phyloP scores from a whole-genome alignment of 2,113 vertebrate species.

The Sinosuthora webbiana region DNA sequence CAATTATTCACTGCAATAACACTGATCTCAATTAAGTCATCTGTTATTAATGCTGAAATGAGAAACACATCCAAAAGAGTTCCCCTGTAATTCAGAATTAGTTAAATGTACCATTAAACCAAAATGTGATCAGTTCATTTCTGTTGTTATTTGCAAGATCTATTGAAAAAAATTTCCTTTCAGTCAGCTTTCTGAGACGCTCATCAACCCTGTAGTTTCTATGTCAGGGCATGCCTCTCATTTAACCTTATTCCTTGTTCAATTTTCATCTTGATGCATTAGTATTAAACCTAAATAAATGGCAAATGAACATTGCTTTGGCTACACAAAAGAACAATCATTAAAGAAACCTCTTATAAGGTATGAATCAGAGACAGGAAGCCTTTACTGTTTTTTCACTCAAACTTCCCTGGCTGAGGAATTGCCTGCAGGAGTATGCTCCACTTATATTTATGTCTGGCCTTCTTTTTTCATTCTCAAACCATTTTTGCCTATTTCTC shows the following conservation, averaged over 20 bases:
- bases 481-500: slow-evolving; percentile 5
- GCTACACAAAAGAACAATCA: slow-evolving; percentile 44
- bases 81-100: slow-evolving; percentile 47
- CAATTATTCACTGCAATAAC: slow-evolving; percentile 41
- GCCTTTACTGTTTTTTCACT: not conserved
- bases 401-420: not conserved
- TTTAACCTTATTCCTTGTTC: slow-evolving; percentile 67
- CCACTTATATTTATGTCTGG: slow-evolving; percentile 38
- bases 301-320: slow-evolving; percentile 53
- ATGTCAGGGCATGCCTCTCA: slow-evolving; percentile 16
- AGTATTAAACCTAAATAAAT: slow-evolving; percentile 60
- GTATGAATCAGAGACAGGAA: slow-evolving; percentile 53
- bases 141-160: not conserved
- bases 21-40: slow-evolving; percentile 39
- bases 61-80: slow-evolving; percentile 21
- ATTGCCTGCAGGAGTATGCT: not conserved
- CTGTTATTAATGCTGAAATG: not conserved
- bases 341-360: slow-evolving; percentile 55
- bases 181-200: slow-evolving; percentile 25
- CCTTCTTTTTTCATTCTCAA: not conserved
- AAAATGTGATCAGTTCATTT: not conserved
- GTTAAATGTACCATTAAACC: slow-evolving; percentile 43
- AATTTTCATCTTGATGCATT: slow-evolving; percentile 57
- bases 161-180: slow-evolving; percentile 9
- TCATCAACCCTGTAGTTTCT: slow-evolving; percentile 22